Conservation (phyloP, 2,113 vertebrate genomes). For the Leucosticte australis region DNA sequence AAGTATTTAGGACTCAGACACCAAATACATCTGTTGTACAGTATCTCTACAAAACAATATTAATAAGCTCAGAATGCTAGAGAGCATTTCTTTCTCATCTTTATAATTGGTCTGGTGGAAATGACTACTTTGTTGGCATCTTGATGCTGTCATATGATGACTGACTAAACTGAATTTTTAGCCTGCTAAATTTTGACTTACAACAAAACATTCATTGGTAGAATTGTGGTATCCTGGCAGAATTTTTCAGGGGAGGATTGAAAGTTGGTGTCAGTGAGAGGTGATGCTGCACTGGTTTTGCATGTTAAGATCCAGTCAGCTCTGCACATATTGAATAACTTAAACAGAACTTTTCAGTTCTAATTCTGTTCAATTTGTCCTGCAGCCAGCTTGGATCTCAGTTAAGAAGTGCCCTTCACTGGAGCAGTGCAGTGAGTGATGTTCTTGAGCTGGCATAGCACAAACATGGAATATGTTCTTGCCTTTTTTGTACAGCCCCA, state of each 20-base stretch:
- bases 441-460: background rate
- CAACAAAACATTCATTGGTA: background rate
- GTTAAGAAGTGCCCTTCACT: background rate
- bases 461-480: accelerated
- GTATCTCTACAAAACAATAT: background rate
- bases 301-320: background rate
- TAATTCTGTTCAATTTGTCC: background rate
- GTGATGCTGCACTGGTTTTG: background rate
- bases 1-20: background rate
- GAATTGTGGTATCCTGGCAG: background rate
- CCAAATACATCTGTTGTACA: background rate
- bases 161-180: background rate
- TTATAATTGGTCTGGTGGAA: background rate
- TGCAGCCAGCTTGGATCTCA: background rate
- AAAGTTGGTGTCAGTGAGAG: background rate
- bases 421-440: background rate
- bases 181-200: background rate
- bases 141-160: background rate
- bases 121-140: background rate
- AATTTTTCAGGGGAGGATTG: background rate
- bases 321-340: background rate
- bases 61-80: background rate
- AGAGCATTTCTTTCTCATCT: background rate
- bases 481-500: background rate
- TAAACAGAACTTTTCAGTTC: background rate